phyloP scores from a whole-genome alignment of 1,140 invertebrate species.

The Drosophila lini region DNA sequence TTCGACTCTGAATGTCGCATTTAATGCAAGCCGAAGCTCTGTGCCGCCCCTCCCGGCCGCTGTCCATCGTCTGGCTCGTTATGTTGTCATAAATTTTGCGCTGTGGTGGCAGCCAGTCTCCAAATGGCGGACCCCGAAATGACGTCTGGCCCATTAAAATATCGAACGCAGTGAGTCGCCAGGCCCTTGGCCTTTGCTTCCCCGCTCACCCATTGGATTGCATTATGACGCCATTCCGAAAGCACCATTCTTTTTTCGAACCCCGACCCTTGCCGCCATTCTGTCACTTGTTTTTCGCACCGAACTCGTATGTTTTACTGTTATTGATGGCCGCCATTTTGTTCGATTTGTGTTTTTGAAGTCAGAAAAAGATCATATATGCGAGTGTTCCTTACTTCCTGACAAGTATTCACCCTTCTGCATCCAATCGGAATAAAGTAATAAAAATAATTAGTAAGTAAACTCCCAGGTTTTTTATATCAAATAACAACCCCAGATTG shows the following conservation, averaged over 20 bases:
- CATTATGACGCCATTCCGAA: conserved; percentile 71
- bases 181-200: conserved; percentile 12
- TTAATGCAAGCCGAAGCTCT: conserved; percentile 62
- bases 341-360: conserved; percentile 38
- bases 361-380: neutral
- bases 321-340: conserved; percentile 69
- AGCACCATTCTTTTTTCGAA: conserved; percentile 45
- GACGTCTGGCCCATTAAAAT: conserved; percentile 81
- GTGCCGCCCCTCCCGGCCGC: conserved; percentile 1
- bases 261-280: conserved; percentile 12
- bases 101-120: conserved; percentile 65
- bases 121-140: conserved; percentile 68
- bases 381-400: neutral
- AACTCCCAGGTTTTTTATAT: no score
- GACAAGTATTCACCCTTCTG: no score
- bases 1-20: conserved; percentile 77
- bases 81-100: conserved; percentile 81
- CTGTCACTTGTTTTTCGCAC: conserved; percentile 40
- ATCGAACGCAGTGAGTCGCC: conserved; percentile 61
- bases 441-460: no score
- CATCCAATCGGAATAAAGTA: neutral
- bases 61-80: conserved; percentile 66
- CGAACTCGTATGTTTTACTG: conserved; percentile 51
- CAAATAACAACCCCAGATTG: no score
- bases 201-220: conserved; percentile 19